phyloP scores from a whole-genome alignment of 2,113 vertebrate genomes.

The Amblyornis subalaris region DNA sequence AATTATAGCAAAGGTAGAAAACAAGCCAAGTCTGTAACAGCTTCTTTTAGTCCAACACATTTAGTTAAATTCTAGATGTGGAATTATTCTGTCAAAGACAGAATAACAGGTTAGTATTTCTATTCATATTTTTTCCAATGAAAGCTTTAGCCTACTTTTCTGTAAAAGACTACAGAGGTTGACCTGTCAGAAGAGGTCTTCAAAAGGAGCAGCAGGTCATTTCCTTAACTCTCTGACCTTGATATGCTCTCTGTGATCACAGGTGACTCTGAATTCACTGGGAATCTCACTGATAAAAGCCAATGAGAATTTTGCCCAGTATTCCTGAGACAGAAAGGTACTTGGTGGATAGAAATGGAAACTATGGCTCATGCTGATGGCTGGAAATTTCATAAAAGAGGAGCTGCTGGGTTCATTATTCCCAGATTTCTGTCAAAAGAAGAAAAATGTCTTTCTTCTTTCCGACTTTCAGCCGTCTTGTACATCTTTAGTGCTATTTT shows the following conservation, averaged over 20 bases:
- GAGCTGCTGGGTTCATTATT: not conserved
- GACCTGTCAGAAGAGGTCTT: not conserved
- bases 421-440: not conserved
- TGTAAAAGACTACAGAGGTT: not conserved
- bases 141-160: slow-evolving; percentile 1
- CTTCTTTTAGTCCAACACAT: not conserved
- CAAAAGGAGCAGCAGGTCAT: not conserved
- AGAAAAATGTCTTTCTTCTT: not conserved
- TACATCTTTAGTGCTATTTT: not conserved
- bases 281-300: not conserved
- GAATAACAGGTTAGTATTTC: not conserved
- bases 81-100: not conserved
- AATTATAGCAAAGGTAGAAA: not conserved
- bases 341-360: not conserved
- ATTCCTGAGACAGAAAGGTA: not conserved
- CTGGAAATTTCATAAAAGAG: not conserved
- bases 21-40: not conserved
- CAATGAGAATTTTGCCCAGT: not conserved
- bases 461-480: not conserved
- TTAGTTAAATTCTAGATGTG: not conserved
- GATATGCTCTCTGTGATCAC: not conserved
- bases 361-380: not conserved
- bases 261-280: not conserved
- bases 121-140: not conserved
- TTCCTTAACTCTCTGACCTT: not conserved